Base-by-base conservation (phyloP, 1,140 invertebrate genomes). In the Eueides isabella region DNA sequence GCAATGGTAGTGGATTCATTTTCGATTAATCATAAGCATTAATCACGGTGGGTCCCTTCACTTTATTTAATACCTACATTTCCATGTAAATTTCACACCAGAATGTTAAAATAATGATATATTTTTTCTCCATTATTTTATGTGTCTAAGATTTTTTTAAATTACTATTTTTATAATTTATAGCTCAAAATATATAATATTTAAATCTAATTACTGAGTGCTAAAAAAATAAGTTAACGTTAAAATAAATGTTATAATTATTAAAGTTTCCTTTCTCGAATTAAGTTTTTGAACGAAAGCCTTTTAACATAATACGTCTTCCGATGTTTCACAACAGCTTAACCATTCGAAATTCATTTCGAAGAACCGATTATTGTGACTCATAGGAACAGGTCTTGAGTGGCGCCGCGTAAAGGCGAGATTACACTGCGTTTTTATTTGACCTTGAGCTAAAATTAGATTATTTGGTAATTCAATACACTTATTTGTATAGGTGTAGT, bases 321-420 rank as follows among this genome's bases (percentile, higher is more conserved):
- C 68, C 67, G 74, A 80, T 71, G 81, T 88, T 89, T 90, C 83
- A 80, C 84, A 90, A 88, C 83, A 79, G 80, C 75, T 80, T 76
- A 75, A 74, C 74, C 78, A 77, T 83, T 86, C 86, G 83, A 83
- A 88, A 84, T 86, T 80, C 76, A 79, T 83, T 91, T 89, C 89
- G 74, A 71, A 80, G 89, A 91, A 91, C 76, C 80, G 85, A 90
- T 86, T 88, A 85, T 78, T 26, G 78, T 91, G 89, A 89, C 68
- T 89, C 88, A 89, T 74, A 74, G 70, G 77, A 87, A 88, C 88
- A 84, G 82, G 86, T 89, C 85, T 80, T 79, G 74, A 71, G 63
- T 81, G 80, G 85, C 80, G 82, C 82, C 82, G 76, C 67, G 74
- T 68, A 66, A 75, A 77, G 78, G 55, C 61, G 64, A 61, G 70